Conservation (phyloP, 64 coral and sea anemone genomes). For the Porites lutea region DNA sequence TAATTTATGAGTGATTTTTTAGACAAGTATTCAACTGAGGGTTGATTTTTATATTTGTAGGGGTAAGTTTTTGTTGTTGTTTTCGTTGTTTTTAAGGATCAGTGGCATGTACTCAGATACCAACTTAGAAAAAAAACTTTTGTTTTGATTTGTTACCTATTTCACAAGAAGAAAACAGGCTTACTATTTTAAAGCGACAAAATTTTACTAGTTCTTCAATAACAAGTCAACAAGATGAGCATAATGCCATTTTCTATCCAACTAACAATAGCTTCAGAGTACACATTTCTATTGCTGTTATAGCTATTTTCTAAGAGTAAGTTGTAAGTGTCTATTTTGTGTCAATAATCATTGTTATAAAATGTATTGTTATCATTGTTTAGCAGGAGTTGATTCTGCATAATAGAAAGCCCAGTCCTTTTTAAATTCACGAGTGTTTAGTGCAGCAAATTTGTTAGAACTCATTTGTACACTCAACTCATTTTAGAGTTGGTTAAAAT, state of each 20-base stretch:
- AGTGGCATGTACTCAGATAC: no score
- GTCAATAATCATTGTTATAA: not conserved
- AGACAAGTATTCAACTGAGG: not conserved
- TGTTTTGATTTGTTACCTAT: no score
- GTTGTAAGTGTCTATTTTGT: not conserved
- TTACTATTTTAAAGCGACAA: no score
- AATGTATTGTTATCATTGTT: not conserved
- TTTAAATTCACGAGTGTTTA: not conserved
- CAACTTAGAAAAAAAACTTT: no score
- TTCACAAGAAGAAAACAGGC: not conserved
- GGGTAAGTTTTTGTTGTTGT: not conserved
- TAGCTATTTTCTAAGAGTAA: not conserved
- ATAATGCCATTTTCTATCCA: no score
- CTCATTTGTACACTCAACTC: constrained; percentile 16
- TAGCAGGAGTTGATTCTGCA: not conserved
- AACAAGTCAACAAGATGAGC: no score
- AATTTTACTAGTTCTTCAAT: no score
- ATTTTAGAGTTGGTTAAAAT: constrained; percentile 32
- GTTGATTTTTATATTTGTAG: no score
- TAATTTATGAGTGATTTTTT: not conserved
- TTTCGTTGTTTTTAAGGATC: not conserved
- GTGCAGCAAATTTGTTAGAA: not conserved
- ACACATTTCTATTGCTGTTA: no score
- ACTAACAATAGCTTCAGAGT: no score
- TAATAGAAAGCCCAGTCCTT: not conserved